A percentile compares a stretch with the other conserved stretches of the same genome.
phyloP scores from a whole-genome alignment of 2,113 vertebrate species.

The Coreoperca whiteheadi region DNA sequence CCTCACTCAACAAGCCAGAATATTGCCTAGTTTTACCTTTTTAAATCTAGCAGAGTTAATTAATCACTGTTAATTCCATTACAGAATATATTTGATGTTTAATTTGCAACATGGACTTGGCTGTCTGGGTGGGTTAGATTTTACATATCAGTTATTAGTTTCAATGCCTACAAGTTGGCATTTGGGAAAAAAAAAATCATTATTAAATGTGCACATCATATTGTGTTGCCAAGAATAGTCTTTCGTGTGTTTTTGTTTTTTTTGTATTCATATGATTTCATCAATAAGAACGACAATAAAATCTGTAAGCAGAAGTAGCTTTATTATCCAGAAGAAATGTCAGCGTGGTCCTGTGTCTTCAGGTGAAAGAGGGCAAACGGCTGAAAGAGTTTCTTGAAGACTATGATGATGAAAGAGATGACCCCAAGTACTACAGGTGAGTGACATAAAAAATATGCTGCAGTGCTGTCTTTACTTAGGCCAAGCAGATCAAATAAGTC shows the following conservation, averaged over 20 bases:
- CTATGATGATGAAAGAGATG: slow-evolving; percentile 98
- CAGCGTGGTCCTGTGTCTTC: slow-evolving; percentile 12
- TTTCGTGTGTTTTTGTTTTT: background rate
- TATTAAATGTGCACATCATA: background rate
- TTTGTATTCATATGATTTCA: background rate
- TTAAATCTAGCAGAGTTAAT: background rate
- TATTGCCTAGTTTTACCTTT: background rate
- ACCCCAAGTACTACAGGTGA: slow-evolving; percentile 98
- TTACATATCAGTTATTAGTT: no score
- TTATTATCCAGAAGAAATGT: background rate
- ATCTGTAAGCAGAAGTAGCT: background rate
- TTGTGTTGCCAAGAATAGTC: background rate
- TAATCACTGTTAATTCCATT: background rate
- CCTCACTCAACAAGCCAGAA: background rate
- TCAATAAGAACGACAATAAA: background rate
- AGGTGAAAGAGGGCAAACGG: slow-evolving; percentile 98
- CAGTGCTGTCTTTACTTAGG: background rate
- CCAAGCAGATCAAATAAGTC: background rate
- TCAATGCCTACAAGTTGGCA: background rate
- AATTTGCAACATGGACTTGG: background rate
- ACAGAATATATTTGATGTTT: background rate
- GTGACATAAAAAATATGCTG: background rate
- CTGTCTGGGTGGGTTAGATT: background rate
- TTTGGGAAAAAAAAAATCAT: background rate
- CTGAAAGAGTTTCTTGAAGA: slow-evolving; percentile 99